Conservation (phyloP, 2,888 invertebrate genomes). For the Tetropium fuscum region DNA sequence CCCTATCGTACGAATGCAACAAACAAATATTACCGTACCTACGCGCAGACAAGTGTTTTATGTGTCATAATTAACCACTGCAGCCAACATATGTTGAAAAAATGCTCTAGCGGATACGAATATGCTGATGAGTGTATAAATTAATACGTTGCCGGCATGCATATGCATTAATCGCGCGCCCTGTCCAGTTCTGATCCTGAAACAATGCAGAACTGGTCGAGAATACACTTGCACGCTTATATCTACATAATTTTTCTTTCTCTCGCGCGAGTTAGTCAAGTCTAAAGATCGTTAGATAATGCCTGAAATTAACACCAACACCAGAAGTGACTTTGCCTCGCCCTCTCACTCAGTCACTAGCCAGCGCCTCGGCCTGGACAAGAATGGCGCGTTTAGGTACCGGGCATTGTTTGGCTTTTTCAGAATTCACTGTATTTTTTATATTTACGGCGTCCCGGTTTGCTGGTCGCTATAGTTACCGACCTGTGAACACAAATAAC, state of each 20-base stretch:
- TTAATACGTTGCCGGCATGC: constrained; percentile 68
- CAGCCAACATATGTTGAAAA: constrained; percentile 65
- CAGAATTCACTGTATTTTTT: constrained; percentile 56
- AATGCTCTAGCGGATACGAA: constrained; percentile 68
- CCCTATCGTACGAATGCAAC: constrained; percentile 19
- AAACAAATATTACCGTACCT: constrained; percentile 46
- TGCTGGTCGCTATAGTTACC: constrained; percentile 63
- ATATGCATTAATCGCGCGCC: constrained; percentile 63
- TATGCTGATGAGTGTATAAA: constrained; percentile 68
- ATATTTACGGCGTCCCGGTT: constrained; percentile 64
- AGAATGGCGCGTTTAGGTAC: constrained; percentile 49
- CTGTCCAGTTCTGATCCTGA: constrained; percentile 48
- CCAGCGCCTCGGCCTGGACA: constrained; percentile 18
- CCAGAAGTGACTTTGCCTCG: constrained; percentile 55
- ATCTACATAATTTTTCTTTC: constrained; percentile 67
- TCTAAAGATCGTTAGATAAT: constrained; percentile 68
- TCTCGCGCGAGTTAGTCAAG: constrained; percentile 67
- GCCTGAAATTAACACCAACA: constrained; percentile 66
- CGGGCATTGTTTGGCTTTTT: constrained; percentile 57
- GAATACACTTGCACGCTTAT: constrained; percentile 55
- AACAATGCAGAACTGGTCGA: constrained; percentile 60
- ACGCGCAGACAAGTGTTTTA: constrained; percentile 52
- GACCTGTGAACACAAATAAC: constrained; percentile 63
- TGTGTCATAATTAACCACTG: constrained; percentile 64
- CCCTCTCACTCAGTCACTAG: constrained; percentile 32